A percentile compares a stretch with the other conserved stretches of the same genome.
Conservation (phyloP, 2,797 vertebrate species). For the Poecile montanus region DNA sequence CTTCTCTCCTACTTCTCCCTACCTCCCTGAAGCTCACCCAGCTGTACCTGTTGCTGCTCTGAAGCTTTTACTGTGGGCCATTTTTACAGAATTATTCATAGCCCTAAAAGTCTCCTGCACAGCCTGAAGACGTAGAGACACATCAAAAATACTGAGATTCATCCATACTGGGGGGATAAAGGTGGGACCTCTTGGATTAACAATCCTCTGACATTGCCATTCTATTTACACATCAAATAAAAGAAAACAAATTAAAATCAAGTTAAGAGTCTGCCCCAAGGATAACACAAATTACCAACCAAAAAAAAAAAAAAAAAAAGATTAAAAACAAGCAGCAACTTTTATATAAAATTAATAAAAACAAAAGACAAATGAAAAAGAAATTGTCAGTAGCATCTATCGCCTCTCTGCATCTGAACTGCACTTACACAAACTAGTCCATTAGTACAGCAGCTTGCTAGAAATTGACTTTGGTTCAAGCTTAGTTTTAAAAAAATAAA, state of each 20-base stretch:
- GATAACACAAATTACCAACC: constrained; percentile 78
- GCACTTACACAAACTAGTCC: constrained; percentile 83
- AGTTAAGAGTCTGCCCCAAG: constrained; percentile 79
- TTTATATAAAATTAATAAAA: constrained; percentile 83
- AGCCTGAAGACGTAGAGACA: constrained; percentile 50
- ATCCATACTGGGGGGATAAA: constrained; percentile 40
- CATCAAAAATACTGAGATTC: constrained; percentile 43
- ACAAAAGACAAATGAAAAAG: constrained; percentile 80
- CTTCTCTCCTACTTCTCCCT: not conserved
- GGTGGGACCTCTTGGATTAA: constrained; percentile 66
- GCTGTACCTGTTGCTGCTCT: constrained; percentile 14
- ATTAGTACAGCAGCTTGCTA: constrained; percentile 98
- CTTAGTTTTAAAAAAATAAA: constrained; percentile 94
- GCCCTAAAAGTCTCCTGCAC: constrained; percentile 53
- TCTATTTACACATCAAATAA: constrained; percentile 75
- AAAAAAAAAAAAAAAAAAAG: constrained; percentile 58
- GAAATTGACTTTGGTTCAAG: constrained; percentile 99
- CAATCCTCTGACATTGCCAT: constrained; percentile 70
- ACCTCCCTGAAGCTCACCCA: constrained; percentile 66
- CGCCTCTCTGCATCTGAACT: constrained; percentile 86
- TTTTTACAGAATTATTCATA: not conserved
- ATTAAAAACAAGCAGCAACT: constrained; percentile 84
- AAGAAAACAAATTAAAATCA: constrained; percentile 71
- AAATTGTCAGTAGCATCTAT: constrained; percentile 91
- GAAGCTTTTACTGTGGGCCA: constrained; percentile 7